phyloP scores from a whole-genome alignment of 2,797 vertebrate species.

The Pempheris klunzingeri region DNA sequence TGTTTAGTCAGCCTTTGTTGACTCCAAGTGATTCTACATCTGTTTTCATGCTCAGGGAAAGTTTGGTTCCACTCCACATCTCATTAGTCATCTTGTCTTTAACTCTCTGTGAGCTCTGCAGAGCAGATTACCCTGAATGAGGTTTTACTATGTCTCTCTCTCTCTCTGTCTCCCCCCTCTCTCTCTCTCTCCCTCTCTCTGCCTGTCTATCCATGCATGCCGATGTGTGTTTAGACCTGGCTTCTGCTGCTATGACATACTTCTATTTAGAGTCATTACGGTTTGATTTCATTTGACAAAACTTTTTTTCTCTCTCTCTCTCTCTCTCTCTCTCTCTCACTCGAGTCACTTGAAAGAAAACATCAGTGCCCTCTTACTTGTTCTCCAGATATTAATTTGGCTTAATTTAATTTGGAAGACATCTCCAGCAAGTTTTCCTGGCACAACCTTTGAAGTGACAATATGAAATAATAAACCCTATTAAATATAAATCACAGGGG shows the following conservation, averaged over 20 bases:
- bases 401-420: constrained; percentile 87
- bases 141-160: constrained; percentile 32
- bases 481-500: constrained; percentile 90
- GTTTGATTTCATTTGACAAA: constrained; percentile 72
- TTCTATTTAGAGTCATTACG: constrained; percentile 67
- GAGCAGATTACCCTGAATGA: constrained; percentile 62
- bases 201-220: constrained; percentile 62
- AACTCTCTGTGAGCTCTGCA: constrained; percentile 62
- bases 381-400: constrained; percentile 85
- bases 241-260: constrained; percentile 56
- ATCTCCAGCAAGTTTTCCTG: constrained; percentile 84
- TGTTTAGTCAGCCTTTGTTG: constrained; percentile 29
- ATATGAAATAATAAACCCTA: constrained; percentile 90
- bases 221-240: constrained; percentile 64
- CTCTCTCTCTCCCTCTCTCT: constrained; percentile 36
- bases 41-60: constrained; percentile 65
- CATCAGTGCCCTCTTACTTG: constrained; percentile 69
- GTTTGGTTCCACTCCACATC: constrained; percentile 76
- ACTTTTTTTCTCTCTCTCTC: constrained; percentile 49
- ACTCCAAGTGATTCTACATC: constrained; percentile 57
- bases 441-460: constrained; percentile 89
- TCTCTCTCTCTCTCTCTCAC: constrained; percentile 35
- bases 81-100: constrained; percentile 76
- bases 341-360: constrained; percentile 65
- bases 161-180: constrained; percentile 35